Percentiles rank a stretch among this genome's conserved stretches.
Conservation (phyloP, 2,888 invertebrate species). For the Cremastinae sp. region DNA sequence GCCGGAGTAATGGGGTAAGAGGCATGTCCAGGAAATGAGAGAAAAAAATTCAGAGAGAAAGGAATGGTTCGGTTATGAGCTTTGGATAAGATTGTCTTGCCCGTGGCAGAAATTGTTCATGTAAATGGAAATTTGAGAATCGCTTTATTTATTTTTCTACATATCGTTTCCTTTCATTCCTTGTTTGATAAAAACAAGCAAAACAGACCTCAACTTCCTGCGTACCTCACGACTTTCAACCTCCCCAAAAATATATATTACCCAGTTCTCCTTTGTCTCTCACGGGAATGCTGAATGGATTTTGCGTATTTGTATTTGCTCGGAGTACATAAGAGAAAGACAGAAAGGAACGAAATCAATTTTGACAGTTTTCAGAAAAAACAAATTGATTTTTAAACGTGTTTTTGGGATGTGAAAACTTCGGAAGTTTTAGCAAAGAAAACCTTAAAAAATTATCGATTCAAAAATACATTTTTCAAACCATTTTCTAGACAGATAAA, state of each 20-base stretch:
- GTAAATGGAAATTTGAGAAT: conserved; percentile 51
- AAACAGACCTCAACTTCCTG: conserved; percentile 5
- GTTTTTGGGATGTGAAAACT: no score
- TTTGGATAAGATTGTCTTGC: conserved; percentile 46
- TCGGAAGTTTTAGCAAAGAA: no score
- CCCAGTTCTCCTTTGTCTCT: conserved; percentile 21
- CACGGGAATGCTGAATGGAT: conserved; percentile 23
- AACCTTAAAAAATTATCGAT: no score
- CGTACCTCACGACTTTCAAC: conserved; percentile 6
- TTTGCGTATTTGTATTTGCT: conserved; percentile 42
- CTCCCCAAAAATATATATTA: conserved; percentile 29
- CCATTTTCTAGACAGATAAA: no score
- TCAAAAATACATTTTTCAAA: no score
- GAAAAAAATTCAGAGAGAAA: conserved; percentile 19
- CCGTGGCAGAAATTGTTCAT: conserved; percentile 43
- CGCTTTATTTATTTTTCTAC: conserved; percentile 30
- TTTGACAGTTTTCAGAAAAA: no score
- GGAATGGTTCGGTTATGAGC: conserved; percentile 30
- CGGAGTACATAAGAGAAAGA: conserved; percentile 20
- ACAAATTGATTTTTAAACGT: no score
- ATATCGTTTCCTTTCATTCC: not conserved
- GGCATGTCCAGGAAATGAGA: conserved; percentile 6
- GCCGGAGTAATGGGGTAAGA: conserved; percentile 25
- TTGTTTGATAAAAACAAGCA: conserved; percentile 3
- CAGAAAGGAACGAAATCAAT: no score